phyloP scores from a whole-genome alignment of 2,888 invertebrate species.

The Spilosoma lubricipeda region DNA sequence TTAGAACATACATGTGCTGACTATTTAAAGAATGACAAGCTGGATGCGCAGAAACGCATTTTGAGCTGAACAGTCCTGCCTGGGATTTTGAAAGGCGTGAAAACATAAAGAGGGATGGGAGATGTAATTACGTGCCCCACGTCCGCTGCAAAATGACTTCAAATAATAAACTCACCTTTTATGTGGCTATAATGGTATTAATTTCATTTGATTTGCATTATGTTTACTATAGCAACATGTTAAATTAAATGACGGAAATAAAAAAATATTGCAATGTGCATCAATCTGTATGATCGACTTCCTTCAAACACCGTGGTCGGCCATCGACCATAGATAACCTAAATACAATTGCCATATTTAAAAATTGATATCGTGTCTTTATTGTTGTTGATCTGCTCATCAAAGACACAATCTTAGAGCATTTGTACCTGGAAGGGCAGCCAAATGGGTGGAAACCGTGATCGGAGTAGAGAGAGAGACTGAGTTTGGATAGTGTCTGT shows the following conservation, averaged over 20 bases:
- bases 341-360: slow-evolving; percentile 9
- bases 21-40: slow-evolving; percentile 56
- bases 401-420: no score
- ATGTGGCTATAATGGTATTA: slow-evolving; percentile 46
- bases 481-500: no score
- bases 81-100: slow-evolving; percentile 72
- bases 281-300: slow-evolving; percentile 65
- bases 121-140: slow-evolving; percentile 70
- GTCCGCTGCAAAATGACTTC: slow-evolving; percentile 55
- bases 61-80: slow-evolving; percentile 62
- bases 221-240: slow-evolving; percentile 63
- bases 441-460: no score
- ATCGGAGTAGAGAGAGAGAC: no score
- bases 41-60: slow-evolving; percentile 74
- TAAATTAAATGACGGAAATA: slow-evolving; percentile 56
- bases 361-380: not conserved
- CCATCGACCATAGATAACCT: slow-evolving; percentile 64
- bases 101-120: slow-evolving; percentile 73
- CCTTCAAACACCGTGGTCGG: slow-evolving; percentile 76
- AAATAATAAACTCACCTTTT: slow-evolving; percentile 62
- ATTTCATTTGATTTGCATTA: slow-evolving; percentile 60
- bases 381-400: not conserved
- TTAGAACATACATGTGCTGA: slow-evolving; percentile 47
- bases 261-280: slow-evolving; percentile 71
- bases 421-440: no score